These are phyloP conservation scores for Resseliella maxima DNA, from an alignment of 2,888 invertebrate genomes.

Conservation along the genomic window DNA sequence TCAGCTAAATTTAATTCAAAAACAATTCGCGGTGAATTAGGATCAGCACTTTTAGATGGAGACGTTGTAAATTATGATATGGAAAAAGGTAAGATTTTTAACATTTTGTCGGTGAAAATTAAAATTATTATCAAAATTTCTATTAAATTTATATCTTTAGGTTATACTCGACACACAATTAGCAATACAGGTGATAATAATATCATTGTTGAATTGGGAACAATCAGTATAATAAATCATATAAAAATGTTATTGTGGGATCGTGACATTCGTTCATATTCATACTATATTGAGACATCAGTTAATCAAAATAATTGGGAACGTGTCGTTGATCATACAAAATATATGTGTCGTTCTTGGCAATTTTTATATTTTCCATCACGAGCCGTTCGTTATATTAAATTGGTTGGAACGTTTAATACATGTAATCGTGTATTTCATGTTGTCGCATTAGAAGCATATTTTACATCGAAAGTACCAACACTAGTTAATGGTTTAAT, in stretches of 20 bases:
- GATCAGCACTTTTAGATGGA: conserved; percentile 88
- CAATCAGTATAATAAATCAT: conserved; percentile 92
- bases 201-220: conserved; percentile 85
- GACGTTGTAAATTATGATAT: conserved; percentile 88
- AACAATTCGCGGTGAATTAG: conserved; percentile 91
- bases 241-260: conserved; percentile 95
- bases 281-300: conserved; percentile 78
- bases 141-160: conserved; percentile 61
- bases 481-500: conserved; percentile 80
- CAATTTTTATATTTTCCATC: conserved; percentile 93
- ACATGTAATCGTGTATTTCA: conserved; percentile 95
- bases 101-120: too few species aligned
- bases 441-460: conserved; percentile 91
- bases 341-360: conserved; percentile 95
- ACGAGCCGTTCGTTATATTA: conserved; percentile 86
- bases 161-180: conserved; percentile 89
- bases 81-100: conserved; percentile 80
- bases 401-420: conserved; percentile 90
- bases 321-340: conserved; percentile 90
- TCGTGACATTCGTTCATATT: conserved; percentile 80
- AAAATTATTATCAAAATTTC: too few species aligned
- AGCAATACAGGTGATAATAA: conserved; percentile 81
- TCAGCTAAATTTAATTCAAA: conserved; percentile 82
- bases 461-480: conserved; percentile 82
- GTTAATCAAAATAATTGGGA: conserved; percentile 97